Evolutionary conservation across 2,888 invertebrate species (phyloP).

Genomic region (Oligia strigilis): DNA sequence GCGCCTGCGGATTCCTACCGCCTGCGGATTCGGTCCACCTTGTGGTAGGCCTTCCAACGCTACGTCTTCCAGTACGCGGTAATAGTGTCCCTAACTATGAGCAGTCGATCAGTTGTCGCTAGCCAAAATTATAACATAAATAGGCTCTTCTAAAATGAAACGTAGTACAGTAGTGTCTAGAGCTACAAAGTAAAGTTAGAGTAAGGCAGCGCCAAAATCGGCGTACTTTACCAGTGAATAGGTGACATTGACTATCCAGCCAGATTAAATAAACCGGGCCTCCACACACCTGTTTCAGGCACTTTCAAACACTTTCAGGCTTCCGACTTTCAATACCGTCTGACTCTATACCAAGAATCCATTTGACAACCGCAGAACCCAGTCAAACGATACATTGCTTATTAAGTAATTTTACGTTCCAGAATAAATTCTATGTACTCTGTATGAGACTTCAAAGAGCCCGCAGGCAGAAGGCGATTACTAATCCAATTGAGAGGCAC

Average conservation of each 20-base stretch:
- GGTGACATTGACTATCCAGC: too few species aligned
- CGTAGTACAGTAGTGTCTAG: background rate
- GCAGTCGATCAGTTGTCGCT: background rate
- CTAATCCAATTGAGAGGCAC: conserved; percentile 47
- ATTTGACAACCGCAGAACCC: background rate
- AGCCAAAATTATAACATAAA: background rate
- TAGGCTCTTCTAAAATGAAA: background rate
- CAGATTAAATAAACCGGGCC: background rate
- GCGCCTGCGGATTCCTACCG: background rate
- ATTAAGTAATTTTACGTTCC: conserved; percentile 21
- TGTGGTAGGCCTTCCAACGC: background rate
- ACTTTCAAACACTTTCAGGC: conserved; percentile 13
- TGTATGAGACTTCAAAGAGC: conserved; percentile 49
- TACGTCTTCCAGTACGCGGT: background rate
- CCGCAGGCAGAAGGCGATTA: conserved; percentile 9
- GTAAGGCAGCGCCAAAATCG: too few species aligned
- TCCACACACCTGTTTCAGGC: background rate
- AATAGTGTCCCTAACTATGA: background rate
- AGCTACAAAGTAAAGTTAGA: background rate
- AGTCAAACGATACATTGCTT: conserved; percentile 12
- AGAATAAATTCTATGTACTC: conserved; percentile 31
- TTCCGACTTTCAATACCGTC: background rate
- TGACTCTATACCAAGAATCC: background rate
- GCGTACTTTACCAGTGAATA: background rate
- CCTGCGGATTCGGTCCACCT: background rate